Conservation (phyloP, 2,888 invertebrate genomes). For the Cepaea hortensis region DNA sequence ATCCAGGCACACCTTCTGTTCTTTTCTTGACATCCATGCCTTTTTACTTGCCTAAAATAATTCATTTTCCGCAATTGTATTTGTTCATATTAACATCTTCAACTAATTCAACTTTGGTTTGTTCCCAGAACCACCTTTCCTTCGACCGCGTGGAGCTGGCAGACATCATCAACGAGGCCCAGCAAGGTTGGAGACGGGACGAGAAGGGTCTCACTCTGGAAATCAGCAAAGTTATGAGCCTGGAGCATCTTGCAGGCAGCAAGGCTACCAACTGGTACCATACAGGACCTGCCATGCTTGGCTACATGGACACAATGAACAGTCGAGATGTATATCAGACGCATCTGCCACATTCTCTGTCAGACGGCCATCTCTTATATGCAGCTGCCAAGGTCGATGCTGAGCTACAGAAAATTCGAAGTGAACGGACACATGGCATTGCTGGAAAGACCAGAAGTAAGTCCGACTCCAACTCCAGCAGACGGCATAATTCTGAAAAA, state of each 20-base stretch:
- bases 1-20: no score
- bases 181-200: slow-evolving; percentile 40
- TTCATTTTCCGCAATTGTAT: no score
- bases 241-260: slow-evolving; percentile 29
- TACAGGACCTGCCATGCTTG: background rate
- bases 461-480: background rate
- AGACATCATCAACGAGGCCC: slow-evolving; percentile 43
- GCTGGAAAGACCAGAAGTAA: no score
- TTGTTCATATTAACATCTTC: background rate
- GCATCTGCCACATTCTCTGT: slow-evolving; percentile 14
- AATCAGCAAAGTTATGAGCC: slow-evolving; percentile 45
- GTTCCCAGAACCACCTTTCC: slow-evolving; percentile 21
- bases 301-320: background rate
- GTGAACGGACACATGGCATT: background rate
- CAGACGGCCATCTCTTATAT: slow-evolving; percentile 25
- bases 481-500: background rate
- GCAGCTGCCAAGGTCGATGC: background rate
- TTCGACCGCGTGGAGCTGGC: slow-evolving; percentile 40
- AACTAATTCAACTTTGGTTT: background rate
- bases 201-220: slow-evolving; percentile 37
- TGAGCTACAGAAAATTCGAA: background rate
- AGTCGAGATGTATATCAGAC: background rate
- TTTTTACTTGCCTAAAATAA: no score
- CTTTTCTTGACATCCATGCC: no score
- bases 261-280: slow-evolving; percentile 42